These are phyloP conservation scores for Globodera rostochiensis DNA, from an alignment of 1,140 invertebrate species.

Conservation along the genomic window DNA sequence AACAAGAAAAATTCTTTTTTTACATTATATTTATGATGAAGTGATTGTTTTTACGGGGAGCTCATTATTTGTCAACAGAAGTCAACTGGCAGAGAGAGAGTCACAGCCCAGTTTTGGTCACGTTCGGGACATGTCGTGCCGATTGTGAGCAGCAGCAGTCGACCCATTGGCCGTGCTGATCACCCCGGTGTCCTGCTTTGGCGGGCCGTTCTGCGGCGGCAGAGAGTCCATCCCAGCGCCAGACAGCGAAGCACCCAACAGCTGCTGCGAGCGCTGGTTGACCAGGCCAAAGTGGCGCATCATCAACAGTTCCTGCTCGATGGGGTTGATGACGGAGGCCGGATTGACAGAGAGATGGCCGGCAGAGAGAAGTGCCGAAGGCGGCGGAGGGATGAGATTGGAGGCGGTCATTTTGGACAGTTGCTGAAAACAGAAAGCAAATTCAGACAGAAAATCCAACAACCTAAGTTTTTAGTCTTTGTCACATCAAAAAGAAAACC, in stretches of 20 bases:
- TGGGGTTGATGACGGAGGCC: conserved; percentile 16
- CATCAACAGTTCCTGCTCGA: conserved; percentile 41
- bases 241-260: neutral
- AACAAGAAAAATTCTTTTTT: too few relatives aligned
- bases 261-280: neutral
- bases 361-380: neutral
- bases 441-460: neutral
- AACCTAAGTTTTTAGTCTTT: neutral
- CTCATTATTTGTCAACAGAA: too few relatives aligned
- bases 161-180: neutral
- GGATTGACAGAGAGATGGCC: neutral
- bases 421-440: neutral
- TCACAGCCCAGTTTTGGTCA: neutral
- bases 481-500: neutral
- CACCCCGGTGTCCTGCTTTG: neutral
- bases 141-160: neutral
- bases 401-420: neutral
- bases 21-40: too few relatives aligned
- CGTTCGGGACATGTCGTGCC: neutral
- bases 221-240: neutral
- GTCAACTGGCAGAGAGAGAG: too few relatives aligned
- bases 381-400: conserved; percentile 1
- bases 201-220: neutral
- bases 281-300: conserved; percentile 18
- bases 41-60: too few relatives aligned